These are phyloP conservation scores for Numenius arquata DNA, from an alignment of 2,113 vertebrate species.

Conservation along the genomic window DNA sequence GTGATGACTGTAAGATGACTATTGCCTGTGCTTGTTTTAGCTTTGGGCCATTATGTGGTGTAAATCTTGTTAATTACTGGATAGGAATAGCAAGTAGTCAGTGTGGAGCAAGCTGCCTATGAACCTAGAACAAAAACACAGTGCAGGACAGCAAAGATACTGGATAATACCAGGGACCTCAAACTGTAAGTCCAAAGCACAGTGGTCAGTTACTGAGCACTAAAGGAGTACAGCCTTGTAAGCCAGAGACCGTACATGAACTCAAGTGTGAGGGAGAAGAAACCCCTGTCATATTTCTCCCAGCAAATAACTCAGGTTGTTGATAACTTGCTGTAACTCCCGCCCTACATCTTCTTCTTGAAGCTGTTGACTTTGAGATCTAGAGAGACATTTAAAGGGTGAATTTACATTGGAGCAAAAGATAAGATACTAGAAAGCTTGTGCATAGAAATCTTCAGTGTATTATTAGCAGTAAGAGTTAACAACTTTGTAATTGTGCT, in stretches of 20 bases:
- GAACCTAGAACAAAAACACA: background rate
- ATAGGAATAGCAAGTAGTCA: background rate
- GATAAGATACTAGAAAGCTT: background rate
- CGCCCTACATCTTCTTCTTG: background rate
- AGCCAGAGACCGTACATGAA: fast-evolving
- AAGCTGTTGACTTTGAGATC: background rate
- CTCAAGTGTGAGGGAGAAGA: background rate
- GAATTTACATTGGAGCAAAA: background rate
- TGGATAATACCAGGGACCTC: background rate
- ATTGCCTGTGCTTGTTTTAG: background rate
- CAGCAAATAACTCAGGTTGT: background rate
- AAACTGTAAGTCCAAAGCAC: background rate
- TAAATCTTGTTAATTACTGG: background rate
- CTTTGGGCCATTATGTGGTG: background rate
- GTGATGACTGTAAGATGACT: background rate
- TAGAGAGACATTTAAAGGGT: background rate
- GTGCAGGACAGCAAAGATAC: background rate
- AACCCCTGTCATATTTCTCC: background rate
- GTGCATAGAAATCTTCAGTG: background rate
- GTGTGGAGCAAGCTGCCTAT: background rate
- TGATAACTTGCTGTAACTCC: background rate
- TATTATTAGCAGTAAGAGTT: background rate
- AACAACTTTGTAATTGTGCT: background rate
- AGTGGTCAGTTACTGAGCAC: background rate
- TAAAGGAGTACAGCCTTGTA: background rate